Percentiles rank a stretch among this genome's conserved stretches.
phyloP scores from a whole-genome alignment of 2,888 invertebrate species.

The Tetragonisca angustula region DNA sequence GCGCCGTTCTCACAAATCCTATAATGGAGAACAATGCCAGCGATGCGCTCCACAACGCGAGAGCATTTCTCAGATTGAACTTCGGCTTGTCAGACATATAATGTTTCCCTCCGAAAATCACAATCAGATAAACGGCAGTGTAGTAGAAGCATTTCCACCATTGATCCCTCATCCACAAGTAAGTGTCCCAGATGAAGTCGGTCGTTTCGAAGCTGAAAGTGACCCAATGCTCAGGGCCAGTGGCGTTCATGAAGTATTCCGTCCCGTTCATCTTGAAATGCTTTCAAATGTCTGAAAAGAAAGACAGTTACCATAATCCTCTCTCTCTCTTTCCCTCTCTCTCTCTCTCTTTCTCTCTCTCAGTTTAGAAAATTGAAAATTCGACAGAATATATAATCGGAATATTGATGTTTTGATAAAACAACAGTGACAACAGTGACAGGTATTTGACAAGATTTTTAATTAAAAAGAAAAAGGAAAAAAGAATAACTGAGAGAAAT shows the following conservation, averaged over 20 bases:
- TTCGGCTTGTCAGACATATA: conserved; percentile 96
- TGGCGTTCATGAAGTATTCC: conserved; percentile 86
- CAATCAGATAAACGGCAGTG: conserved; percentile 94
- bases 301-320: background rate
- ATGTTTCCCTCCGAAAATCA: conserved; percentile 96
- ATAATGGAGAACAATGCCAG: conserved; percentile 97
- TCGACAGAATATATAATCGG: too few species aligned
- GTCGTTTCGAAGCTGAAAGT: conserved; percentile 97
- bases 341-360: background rate
- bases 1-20: conserved; percentile 96
- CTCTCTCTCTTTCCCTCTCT: too few species aligned
- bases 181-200: conserved; percentile 93
- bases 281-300: background rate
- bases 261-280: conserved; percentile 75
- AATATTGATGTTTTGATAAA: too few species aligned
- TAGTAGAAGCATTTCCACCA: conserved; percentile 97
- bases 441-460: too few species aligned
- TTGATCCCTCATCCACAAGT: conserved; percentile 97
- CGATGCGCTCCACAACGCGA: conserved; percentile 96
- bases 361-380: too few species aligned
- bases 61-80: conserved; percentile 94
- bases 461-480: too few species aligned
- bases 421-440: too few species aligned
- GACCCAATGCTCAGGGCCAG: conserved; percentile 94
- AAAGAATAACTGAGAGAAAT: too few species aligned